Conservation (phyloP, 1,140 invertebrate species). For the Heliconius congener region DNA sequence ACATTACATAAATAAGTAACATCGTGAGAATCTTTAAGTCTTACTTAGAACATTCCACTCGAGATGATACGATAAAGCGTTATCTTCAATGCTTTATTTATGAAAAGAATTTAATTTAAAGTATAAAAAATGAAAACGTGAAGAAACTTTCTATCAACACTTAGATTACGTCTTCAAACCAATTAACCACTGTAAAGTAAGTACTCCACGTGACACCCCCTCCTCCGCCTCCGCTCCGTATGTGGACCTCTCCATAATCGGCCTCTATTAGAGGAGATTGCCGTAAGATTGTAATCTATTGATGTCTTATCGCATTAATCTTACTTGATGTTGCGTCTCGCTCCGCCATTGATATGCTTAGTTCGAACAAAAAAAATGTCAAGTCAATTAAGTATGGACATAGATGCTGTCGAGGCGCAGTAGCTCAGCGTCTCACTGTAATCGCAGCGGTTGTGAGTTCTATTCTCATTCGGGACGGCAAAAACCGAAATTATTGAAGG, state of each 20-base stretch:
- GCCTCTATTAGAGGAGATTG: neutral
- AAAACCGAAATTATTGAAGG: no score
- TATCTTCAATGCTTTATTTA: neutral
- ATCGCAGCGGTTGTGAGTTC: no score
- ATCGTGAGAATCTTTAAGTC: neutral
- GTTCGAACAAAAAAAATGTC: neutral
- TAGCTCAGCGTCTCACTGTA: no score
- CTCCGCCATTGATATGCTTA: neutral
- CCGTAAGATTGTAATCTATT: slow-evolving; percentile 1
- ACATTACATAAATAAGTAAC: neutral
- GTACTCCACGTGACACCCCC: neutral
- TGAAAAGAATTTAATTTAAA: neutral
- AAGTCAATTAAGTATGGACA: neutral
- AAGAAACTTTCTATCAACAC: neutral
- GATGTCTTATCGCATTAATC: neutral
- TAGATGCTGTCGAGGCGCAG: neutral
- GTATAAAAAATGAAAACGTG: neutral
- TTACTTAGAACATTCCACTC: neutral
- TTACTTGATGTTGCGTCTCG: neutral
- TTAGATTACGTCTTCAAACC: neutral
- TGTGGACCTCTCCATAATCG: neutral
- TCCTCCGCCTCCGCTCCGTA: neutral
- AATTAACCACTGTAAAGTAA: neutral
- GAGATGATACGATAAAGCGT: neutral
- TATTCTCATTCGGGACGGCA: no score